phyloP scores from a whole-genome alignment of 2,113 vertebrate genomes.

The Engystomops pustulosus region DNA sequence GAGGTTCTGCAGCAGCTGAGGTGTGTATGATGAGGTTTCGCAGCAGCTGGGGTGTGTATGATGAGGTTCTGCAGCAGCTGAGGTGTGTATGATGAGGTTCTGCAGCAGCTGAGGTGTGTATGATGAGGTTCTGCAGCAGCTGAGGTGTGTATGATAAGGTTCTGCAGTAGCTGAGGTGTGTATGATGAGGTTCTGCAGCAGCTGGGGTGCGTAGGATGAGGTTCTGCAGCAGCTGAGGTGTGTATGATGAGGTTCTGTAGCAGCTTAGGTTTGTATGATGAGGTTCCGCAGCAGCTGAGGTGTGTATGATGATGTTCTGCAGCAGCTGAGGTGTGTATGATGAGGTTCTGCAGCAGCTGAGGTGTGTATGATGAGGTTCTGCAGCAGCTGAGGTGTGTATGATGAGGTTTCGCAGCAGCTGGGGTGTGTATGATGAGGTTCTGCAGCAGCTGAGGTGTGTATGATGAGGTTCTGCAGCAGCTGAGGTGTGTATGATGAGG shows the following conservation, averaged over 20 bases:
- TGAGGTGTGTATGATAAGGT: not conserved
- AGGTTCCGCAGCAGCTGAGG: not conserved
- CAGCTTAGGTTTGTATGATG: too few relatives aligned
- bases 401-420: too few relatives aligned
- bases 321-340: too few relatives aligned
- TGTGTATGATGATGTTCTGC: too few relatives aligned
- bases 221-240: not conserved
- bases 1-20: conserved; percentile 7
- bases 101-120: not conserved
- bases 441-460: too few relatives aligned
- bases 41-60: not conserved
- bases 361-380: too few relatives aligned
- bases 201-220: not conserved
- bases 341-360: too few relatives aligned
- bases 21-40: not conserved
- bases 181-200: not conserved
- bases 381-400: too few relatives aligned
- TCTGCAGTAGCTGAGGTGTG: not conserved
- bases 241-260: too few relatives aligned
- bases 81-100: not conserved
- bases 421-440: too few relatives aligned
- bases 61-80: not conserved
- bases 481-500: not conserved
- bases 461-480: too few relatives aligned
- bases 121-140: not conserved